Base-by-base conservation (phyloP, 1,140 invertebrate species). In the Pristionchus pacificus region DNA sequence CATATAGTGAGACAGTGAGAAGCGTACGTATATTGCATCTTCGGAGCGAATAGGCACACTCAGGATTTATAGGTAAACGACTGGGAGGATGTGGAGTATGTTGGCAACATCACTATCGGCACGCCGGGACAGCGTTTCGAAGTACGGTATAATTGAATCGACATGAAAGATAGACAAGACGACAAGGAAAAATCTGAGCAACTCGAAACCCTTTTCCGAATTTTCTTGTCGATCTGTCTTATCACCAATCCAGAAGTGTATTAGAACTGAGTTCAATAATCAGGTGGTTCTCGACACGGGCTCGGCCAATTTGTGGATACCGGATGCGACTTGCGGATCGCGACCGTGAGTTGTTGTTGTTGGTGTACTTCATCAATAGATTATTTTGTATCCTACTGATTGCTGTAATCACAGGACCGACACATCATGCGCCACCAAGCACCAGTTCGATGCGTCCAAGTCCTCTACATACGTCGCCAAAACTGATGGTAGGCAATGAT, bases 381-480 rank as follows among this genome's bases (percentile, higher is more conserved):
- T 25, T 25, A 1, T 2, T 25, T 1, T 32, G 24, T 15, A 49
- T 65, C 58, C 33, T 38, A 59, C 57, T n/a, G n/a, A n/a, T n/a
- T n/a, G n/a, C n/a, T n/a, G n/a, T n/a, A n/a, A n/a, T n/a, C n/a
- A n/a, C n/a, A n/a, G n/a, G n/a, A n/a, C n/a, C n/a, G n/a, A n/a
- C 38, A 32, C 25, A 1, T 68, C 76, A 3, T 79, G 78, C 73
- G 27, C 30, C 2, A 63, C 30, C 30, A 79, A 78, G 27, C 38
- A 65, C 74, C 60, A 65, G n/a, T 78, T 77, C 65, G 66, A 75
- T 59, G 28, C 38, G 15, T 29, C 77, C 32, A 72, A 78, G 31
- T 79, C 78, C 14, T 78, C 78, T 15, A 78, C 78, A 55, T 79
- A 78, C 68, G 0, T 27, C n/a, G n/a, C n/a, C n/a, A n/a, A n/a